Percentiles rank a stretch among this genome's conserved stretches.
Evolutionary conservation across 2,888 invertebrate genomes (phyloP).

Genomic region (Apamea crenata): DNA sequence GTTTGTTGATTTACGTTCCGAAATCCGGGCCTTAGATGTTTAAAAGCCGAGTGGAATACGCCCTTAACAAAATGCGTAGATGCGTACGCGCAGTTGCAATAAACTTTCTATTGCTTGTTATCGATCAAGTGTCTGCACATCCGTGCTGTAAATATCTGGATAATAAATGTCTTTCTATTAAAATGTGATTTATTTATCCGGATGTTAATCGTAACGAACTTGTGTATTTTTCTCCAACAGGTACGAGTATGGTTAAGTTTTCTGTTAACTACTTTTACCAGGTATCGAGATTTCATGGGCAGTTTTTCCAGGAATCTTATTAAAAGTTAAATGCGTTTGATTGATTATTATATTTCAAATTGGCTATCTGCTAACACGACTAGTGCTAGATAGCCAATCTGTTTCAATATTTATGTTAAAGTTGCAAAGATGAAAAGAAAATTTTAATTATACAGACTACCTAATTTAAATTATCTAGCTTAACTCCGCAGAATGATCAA

Average conservation of each 20-base stretch:
- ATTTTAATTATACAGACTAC: not conserved
- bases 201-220: slow-evolving; percentile 36
- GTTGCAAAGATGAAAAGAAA: not conserved
- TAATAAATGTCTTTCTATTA: slow-evolving; percentile 51
- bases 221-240: slow-evolving; percentile 19
- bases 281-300: not conserved
- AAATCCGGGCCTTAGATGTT: too few species aligned
- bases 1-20: not conserved
- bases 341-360: slow-evolving; percentile 7
- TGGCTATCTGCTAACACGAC: not conserved
- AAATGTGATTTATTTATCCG: slow-evolving; percentile 47
- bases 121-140: slow-evolving; percentile 50
- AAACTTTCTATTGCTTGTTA: slow-evolving; percentile 51
- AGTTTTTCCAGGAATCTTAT: slow-evolving; percentile 5
- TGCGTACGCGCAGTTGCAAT: slow-evolving; percentile 38
- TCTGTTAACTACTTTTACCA: slow-evolving; percentile 8
- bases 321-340: not conserved
- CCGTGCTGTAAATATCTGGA: slow-evolving; percentile 46
- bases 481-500: not conserved
- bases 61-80: slow-evolving; percentile 34
- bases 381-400: slow-evolving; percentile 2
- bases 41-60: not conserved
- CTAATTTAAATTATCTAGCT: too few species aligned
- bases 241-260: not conserved
- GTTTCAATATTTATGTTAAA: not conserved